These are phyloP conservation scores for Urophycis tenuis DNA, from an alignment of 2,797 vertebrate genomes.

Conservation along the genomic window DNA sequence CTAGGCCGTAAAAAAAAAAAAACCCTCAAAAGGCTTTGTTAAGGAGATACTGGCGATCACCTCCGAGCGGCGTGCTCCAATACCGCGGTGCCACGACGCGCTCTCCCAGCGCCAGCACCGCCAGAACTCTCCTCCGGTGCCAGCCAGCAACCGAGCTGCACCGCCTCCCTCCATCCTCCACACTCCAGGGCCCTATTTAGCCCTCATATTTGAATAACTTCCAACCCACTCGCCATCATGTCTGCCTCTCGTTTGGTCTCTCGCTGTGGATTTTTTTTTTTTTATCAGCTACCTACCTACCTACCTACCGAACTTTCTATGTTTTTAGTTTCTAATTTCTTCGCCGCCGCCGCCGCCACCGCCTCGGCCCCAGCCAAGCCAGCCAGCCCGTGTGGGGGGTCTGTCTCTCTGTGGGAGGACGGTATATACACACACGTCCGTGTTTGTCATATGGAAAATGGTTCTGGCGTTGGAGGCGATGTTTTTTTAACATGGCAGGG, in stretches of 20 bases:
- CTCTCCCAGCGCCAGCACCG: not conserved
- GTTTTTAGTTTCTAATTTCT: not conserved
- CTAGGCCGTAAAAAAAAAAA: too few species aligned
- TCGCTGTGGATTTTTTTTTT: slow-evolving; percentile 6
- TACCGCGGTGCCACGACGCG: not conserved
- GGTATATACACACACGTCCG: not conserved
- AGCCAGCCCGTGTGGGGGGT: not conserved
- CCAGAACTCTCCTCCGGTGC: not conserved
- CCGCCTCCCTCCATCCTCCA: not conserved
- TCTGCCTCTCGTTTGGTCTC: slow-evolving; percentile 10
- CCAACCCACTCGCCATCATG: not conserved
- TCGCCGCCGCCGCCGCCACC: not conserved
- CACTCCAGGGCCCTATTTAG: not conserved
- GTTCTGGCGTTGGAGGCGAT: not conserved
- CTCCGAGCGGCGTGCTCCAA: not conserved
- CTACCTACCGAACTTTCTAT: not conserved
- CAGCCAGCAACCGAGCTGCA: not conserved
- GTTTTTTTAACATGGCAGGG: not conserved
- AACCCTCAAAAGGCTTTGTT: slow-evolving; percentile 5
- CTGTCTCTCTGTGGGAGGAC: not conserved
- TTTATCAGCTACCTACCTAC: not conserved
- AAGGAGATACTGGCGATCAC: not conserved
- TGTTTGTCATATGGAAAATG: not conserved
- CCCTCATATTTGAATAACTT: slow-evolving; percentile 6
- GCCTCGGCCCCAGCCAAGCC: too few species aligned